phyloP scores from a whole-genome alignment of 2,113 vertebrate species.

The Psephotus haematonotus region DNA sequence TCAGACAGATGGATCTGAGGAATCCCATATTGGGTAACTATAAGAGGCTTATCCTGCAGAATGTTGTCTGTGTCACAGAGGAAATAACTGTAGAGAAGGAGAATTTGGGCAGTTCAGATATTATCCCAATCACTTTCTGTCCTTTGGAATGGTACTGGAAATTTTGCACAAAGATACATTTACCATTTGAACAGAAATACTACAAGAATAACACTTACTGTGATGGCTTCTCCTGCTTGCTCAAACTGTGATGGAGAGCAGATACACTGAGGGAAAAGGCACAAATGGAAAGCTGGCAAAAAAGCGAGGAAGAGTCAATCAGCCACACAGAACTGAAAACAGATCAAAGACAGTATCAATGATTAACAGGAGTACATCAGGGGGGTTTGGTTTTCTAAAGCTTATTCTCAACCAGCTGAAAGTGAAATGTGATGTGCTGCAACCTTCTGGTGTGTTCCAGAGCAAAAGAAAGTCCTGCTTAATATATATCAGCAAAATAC shows the following conservation, averaged over 20 bases:
- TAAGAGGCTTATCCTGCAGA: background rate
- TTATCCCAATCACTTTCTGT: background rate
- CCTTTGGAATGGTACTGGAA: background rate
- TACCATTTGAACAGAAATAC: background rate
- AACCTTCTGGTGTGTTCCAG: background rate
- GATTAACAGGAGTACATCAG: constrained; percentile 38
- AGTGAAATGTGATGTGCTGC: background rate
- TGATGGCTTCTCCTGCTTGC: background rate
- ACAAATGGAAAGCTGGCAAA: background rate
- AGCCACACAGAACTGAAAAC: background rate
- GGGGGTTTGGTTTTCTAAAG: background rate
- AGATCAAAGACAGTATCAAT: constrained; percentile 4
- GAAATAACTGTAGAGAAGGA: background rate
- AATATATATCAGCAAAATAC: background rate
- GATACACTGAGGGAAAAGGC: background rate
- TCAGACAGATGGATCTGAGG: background rate
- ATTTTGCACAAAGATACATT: background rate
- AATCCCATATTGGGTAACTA: background rate
- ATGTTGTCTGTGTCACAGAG: background rate
- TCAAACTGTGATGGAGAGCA: background rate
- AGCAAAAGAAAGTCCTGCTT: background rate
- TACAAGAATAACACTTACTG: background rate
- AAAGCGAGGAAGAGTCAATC: background rate
- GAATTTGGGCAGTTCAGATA: background rate
- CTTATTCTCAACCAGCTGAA: background rate